These are phyloP conservation scores for Thymallus thymallus DNA, from an alignment of 2,113 vertebrate genomes.

Conservation along the genomic window DNA sequence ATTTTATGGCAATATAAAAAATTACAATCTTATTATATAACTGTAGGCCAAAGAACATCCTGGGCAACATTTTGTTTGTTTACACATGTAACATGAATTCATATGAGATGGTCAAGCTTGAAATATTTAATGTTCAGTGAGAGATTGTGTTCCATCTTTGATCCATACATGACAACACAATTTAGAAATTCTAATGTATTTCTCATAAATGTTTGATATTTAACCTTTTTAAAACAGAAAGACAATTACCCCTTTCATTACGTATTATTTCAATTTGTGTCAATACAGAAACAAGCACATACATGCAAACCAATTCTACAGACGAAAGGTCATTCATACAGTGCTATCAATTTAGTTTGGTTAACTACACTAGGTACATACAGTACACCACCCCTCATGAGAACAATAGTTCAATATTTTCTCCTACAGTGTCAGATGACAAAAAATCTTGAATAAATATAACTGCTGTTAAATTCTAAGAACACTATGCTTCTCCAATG, in stretches of 20 bases:
- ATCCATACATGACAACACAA: neutral
- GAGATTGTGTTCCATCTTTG: neutral
- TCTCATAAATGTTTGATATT: neutral
- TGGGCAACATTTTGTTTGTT: neutral
- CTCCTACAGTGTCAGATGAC: neutral
- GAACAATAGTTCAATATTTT: neutral
- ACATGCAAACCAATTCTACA: neutral
- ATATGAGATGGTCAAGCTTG: neutral
- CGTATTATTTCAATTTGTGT: neutral
- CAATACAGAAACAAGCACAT: neutral
- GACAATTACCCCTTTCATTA: neutral
- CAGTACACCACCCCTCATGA: neutral
- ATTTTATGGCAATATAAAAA: neutral
- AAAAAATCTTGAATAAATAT: neutral
- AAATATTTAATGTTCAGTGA: neutral
- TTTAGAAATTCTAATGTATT: neutral
- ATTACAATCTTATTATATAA: too few species aligned
- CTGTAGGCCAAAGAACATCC: neutral
- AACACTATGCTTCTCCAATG: neutral
- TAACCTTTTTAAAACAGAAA: neutral
- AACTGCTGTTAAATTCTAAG: neutral
- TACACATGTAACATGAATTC: neutral
- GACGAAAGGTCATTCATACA: neutral
- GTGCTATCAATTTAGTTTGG: neutral
- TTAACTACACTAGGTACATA: neutral